phyloP scores from a whole-genome alignment of 2,888 invertebrate species.

The Pycnomerus fuliginosus region DNA sequence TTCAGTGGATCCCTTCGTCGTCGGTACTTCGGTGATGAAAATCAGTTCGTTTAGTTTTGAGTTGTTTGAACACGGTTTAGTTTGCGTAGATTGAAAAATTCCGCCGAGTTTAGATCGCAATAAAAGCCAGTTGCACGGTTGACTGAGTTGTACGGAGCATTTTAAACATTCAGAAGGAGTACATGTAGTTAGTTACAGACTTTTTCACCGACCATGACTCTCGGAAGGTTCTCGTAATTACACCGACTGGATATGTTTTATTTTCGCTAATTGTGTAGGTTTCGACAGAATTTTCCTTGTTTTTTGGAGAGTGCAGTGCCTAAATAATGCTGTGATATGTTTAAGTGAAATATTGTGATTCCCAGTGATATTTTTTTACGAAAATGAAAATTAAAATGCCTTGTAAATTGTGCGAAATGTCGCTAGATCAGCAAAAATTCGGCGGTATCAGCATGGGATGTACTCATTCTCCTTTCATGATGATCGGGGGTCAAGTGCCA shows the following conservation, averaged over 20 bases:
- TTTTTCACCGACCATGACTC: constrained; percentile 15
- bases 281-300: constrained; percentile 7
- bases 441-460: constrained; percentile 38
- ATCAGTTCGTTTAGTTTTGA: too few relatives aligned
- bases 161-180: constrained; percentile 20
- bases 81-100: too few relatives aligned
- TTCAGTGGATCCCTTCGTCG: too few relatives aligned
- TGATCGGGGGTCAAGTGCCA: constrained; percentile 35
- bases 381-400: constrained; percentile 49
- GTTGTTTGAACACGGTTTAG: too few relatives aligned
- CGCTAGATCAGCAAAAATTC: constrained; percentile 44
- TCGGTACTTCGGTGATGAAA: too few relatives aligned
- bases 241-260: constrained; percentile 3
- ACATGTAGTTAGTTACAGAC: constrained; percentile 7
- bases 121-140: constrained; percentile 13
- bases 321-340: constrained; percentile 21
- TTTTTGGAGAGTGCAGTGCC: constrained; percentile 10
- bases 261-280: constrained; percentile 1
- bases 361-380: constrained; percentile 27
- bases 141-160: constrained; percentile 25
- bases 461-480: constrained; percentile 44
- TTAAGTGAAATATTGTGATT: constrained; percentile 34
- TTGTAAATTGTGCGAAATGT: constrained; percentile 50
- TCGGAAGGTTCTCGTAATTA: constrained; percentile 13
- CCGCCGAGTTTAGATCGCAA: neutral